Conservation (phyloP, 2,888 invertebrate genomes). For the Ditula angustiorana region DNA sequence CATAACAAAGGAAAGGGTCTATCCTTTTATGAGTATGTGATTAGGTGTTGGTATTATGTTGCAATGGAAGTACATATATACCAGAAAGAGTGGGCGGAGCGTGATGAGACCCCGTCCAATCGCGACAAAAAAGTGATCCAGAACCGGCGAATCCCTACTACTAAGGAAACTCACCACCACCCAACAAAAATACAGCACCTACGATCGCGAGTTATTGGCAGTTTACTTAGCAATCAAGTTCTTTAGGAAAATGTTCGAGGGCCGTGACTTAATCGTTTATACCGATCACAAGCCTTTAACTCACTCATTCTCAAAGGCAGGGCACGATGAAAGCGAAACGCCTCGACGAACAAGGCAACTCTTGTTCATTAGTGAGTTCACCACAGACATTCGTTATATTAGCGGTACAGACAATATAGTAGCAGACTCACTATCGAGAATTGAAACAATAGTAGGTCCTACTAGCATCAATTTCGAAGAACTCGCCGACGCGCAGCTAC, state of each 20-base stretch:
- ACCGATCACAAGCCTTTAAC: no score
- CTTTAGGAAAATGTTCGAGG: background rate
- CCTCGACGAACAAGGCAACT: slow-evolving; percentile 42
- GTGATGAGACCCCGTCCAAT: no score
- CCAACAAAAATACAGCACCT: background rate
- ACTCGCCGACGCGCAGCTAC: slow-evolving; percentile 22
- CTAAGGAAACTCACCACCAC: background rate
- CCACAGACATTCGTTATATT: slow-evolving; percentile 41
- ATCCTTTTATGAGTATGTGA: no score
- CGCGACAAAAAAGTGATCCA: no score
- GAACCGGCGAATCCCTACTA: no score
- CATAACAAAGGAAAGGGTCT: no score
- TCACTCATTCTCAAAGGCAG: no score
- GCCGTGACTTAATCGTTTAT: no score
- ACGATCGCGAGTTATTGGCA: background rate
- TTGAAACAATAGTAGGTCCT: slow-evolving; percentile 40
- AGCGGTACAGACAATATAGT: slow-evolving; percentile 40
- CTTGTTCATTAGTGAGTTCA: slow-evolving; percentile 46
- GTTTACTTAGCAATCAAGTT: background rate
- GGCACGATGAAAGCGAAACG: no score
- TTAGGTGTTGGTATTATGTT: no score
- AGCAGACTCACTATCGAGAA: slow-evolving; percentile 43
- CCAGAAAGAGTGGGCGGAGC: no score
- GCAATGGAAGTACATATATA: no score
- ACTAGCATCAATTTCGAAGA: slow-evolving; percentile 37